A percentile compares a stretch with the other conserved stretches of the same genome.
phyloP scores from a whole-genome alignment of 2,797 vertebrate species.

The Chromis chromis region DNA sequence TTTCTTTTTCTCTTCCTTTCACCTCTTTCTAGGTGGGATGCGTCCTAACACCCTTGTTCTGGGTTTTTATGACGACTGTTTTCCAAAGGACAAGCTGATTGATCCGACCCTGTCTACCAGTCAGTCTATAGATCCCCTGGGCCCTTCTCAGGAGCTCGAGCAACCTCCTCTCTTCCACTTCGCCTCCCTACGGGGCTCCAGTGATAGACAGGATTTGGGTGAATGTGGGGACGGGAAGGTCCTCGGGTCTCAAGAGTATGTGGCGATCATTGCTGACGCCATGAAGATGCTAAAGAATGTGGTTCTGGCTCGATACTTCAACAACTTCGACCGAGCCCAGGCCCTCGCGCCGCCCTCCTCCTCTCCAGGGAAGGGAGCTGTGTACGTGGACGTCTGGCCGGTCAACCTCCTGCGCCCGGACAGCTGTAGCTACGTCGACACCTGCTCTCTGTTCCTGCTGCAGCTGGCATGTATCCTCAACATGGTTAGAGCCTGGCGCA shows the following conservation, averaged over 20 bases:
- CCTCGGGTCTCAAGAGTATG: constrained; percentile 87
- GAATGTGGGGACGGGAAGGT: constrained; percentile 71
- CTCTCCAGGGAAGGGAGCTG: constrained; percentile 24
- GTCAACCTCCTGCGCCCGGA: constrained; percentile 91
- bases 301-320: constrained; percentile 88
- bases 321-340: constrained; percentile 82
- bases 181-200: constrained; percentile 70
- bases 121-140: constrained; percentile 40
- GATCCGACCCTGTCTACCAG: constrained; percentile 57
- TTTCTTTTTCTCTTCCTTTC: background rate
- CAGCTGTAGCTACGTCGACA: constrained; percentile 91
- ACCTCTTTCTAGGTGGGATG: constrained; percentile 88
- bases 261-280: constrained; percentile 89
- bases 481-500: constrained; percentile 90
- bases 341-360: constrained; percentile 54
- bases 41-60: constrained; percentile 92
- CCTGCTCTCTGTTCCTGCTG: constrained; percentile 92
- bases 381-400: constrained; percentile 91
- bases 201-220: constrained; percentile 29
- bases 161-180: constrained; percentile 75
- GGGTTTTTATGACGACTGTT: constrained; percentile 88
- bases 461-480: constrained; percentile 93
- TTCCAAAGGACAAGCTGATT: constrained; percentile 83
- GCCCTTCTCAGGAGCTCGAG: constrained; percentile 47
- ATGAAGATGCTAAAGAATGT: constrained; percentile 95